Evolutionary conservation across 2,797 vertebrate genomes (phyloP).

Genomic region (Alcedo atthis): DNA sequence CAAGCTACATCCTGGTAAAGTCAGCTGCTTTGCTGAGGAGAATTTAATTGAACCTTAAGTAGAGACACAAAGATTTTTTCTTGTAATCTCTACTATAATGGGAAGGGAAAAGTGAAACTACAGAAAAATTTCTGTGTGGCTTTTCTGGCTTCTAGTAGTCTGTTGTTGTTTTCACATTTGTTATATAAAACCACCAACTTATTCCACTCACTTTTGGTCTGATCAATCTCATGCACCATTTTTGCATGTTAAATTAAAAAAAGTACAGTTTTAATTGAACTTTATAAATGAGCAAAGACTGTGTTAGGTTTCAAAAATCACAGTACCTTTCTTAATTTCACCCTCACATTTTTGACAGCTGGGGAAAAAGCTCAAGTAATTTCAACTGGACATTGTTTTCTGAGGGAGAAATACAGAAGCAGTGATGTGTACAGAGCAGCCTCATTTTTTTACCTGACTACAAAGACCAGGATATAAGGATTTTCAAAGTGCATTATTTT

Average conservation of each 20-base stretch:
- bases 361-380: conserved; percentile 27
- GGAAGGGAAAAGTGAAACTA: background rate
- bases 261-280: background rate
- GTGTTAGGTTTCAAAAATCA: background rate
- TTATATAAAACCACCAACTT: background rate
- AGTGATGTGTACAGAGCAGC: conserved; percentile 5
- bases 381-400: conserved; percentile 35
- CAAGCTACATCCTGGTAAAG: no score
- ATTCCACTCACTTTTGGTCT: background rate
- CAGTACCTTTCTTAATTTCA: background rate
- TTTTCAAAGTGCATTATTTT: conserved; percentile 16
- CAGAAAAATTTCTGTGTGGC: background rate
- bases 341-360: background rate
- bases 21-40: no score
- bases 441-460: conserved; percentile 47
- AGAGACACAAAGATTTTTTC: no score
- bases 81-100: no score
- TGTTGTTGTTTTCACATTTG: background rate
- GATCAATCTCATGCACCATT: background rate
- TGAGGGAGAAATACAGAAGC: conserved; percentile 24
- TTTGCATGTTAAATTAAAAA: background rate
- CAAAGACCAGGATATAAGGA: background rate
- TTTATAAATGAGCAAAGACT: background rate
- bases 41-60: no score
- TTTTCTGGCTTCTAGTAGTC: background rate